phyloP scores from a whole-genome alignment of 2,797 vertebrate species.

The Chaenodraco wilsoni region DNA sequence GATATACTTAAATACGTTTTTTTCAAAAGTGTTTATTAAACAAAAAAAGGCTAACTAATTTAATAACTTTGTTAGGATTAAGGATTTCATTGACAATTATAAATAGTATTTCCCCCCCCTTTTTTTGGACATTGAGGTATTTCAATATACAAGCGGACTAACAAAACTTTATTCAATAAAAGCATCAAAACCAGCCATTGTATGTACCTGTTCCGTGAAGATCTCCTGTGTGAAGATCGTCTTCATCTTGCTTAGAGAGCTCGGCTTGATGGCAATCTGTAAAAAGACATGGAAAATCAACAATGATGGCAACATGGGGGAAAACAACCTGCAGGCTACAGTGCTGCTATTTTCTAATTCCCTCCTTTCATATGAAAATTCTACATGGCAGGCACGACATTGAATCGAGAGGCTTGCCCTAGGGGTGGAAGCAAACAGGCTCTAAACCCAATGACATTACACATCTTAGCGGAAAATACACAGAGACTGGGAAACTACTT shows the following conservation, averaged over 20 bases:
- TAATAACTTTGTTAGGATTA: no score
- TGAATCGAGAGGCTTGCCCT: constrained; percentile 71
- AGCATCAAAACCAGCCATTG: no score
- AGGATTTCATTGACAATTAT: no score
- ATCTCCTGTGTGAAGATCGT: constrained; percentile 99
- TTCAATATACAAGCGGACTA: no score
- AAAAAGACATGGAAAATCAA: constrained; percentile 23
- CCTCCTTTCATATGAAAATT: constrained; percentile 71
- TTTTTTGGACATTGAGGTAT: no score
- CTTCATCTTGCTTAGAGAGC: constrained; percentile 98
- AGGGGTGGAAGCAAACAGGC: constrained; percentile 69
- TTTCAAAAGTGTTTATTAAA: no score
- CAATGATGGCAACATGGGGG: constrained; percentile 41
- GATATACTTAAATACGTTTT: no score
- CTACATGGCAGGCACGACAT: constrained; percentile 71
- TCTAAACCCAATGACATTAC: constrained; percentile 79
- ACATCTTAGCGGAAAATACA: constrained; percentile 78
- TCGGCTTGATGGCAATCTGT: constrained; percentile 99
- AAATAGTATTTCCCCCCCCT: no score
- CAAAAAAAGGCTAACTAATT: no score
- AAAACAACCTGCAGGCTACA: constrained; percentile 70
- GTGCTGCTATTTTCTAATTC: constrained; percentile 67
- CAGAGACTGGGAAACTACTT: constrained; percentile 71
- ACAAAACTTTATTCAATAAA: no score
- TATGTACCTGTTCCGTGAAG: constrained; percentile 95